phyloP scores from a whole-genome alignment of 2,113 vertebrate species.

The Psettodes erumei region DNA sequence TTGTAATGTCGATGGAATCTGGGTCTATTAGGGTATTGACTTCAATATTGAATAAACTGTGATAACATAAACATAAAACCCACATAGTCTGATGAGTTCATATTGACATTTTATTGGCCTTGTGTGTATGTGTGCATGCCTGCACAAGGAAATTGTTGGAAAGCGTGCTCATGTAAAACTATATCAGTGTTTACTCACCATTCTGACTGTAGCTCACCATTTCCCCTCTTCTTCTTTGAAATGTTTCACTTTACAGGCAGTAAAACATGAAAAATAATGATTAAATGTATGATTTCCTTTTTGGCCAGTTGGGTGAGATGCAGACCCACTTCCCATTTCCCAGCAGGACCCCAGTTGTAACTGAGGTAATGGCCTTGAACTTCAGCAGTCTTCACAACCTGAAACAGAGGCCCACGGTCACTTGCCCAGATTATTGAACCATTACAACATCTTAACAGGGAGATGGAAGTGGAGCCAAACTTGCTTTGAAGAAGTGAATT shows the following conservation, averaged over 20 bases:
- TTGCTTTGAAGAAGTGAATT: slow-evolving; percentile 22
- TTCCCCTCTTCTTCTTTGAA: slow-evolving; percentile 13
- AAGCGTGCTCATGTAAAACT: neutral
- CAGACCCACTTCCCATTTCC: slow-evolving; percentile 43
- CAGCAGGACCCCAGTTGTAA: slow-evolving; percentile 58
- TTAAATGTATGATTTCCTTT: slow-evolving; percentile 47
- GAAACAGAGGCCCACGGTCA: slow-evolving; percentile 50
- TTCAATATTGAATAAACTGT: slow-evolving; percentile 6
- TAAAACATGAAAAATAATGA: slow-evolving; percentile 36
- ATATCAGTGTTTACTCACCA: slow-evolving; percentile 10
- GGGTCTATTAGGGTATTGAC: slow-evolving; percentile 37
- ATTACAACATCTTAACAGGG: slow-evolving; percentile 46
- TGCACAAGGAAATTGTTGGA: neutral
- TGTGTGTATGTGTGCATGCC: neutral
- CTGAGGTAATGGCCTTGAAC: slow-evolving; percentile 67
- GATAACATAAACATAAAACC: slow-evolving; percentile 12
- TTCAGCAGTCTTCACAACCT: slow-evolving; percentile 34
- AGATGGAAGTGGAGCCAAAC: slow-evolving; percentile 16
- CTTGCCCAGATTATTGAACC: slow-evolving; percentile 53
- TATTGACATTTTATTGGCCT: slow-evolving; percentile 20
- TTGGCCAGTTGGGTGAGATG: slow-evolving; percentile 28
- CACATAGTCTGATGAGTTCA: slow-evolving; percentile 19
- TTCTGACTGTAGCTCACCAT: slow-evolving; percentile 7
- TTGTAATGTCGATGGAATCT: slow-evolving; percentile 33
- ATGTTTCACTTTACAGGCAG: slow-evolving; percentile 24